A percentile compares a stretch with the other conserved stretches of the same genome.
Evolutionary conservation across 1,140 invertebrate species (phyloP).

Genomic region (Drosophila burlai): DNA sequence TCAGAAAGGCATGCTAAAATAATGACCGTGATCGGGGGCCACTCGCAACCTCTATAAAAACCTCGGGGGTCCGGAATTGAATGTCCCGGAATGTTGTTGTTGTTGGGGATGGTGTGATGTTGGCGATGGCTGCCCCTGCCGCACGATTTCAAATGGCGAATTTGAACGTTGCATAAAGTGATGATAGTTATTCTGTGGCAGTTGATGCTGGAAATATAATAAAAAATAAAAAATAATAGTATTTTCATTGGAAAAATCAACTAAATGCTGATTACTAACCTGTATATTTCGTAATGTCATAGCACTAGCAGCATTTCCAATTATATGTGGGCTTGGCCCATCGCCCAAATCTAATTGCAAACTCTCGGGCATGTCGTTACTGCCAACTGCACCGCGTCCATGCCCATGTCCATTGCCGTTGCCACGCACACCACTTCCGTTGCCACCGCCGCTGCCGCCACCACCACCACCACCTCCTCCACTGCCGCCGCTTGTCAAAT

Average conservation of each 20-base stretch:
- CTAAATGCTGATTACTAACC: constrained; percentile 33
- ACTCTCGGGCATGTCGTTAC: constrained; percentile 77
- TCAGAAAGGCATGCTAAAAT: constrained; percentile 84
- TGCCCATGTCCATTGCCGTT: constrained; percentile 13
- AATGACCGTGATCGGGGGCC: constrained; percentile 76
- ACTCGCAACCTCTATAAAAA: constrained; percentile 85
- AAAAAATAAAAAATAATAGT: too few species aligned
- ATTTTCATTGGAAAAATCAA: background rate
- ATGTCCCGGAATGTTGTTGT: constrained; percentile 72
- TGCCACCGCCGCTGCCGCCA: background rate
- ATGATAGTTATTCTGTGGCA: constrained; percentile 78
- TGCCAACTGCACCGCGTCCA: constrained; percentile 36
- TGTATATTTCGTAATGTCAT: constrained; percentile 74
- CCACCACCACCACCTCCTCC: constrained; percentile 16
- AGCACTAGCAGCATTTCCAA: constrained; percentile 62
- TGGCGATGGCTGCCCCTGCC: constrained; percentile 74
- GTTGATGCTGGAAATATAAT: constrained; percentile 57
- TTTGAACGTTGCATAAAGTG: constrained; percentile 80
- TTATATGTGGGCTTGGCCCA: constrained; percentile 88
- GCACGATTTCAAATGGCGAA: constrained; percentile 78
- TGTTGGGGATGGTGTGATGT: constrained; percentile 69
- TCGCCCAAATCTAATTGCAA: constrained; percentile 92
- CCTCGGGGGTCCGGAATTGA: constrained; percentile 82
- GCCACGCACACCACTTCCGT: constrained; percentile 8
- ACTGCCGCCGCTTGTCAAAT: constrained; percentile 71